Evolutionary conservation across 2,888 invertebrate species (phyloP).

Genomic region (Elysia crispata): DNA sequence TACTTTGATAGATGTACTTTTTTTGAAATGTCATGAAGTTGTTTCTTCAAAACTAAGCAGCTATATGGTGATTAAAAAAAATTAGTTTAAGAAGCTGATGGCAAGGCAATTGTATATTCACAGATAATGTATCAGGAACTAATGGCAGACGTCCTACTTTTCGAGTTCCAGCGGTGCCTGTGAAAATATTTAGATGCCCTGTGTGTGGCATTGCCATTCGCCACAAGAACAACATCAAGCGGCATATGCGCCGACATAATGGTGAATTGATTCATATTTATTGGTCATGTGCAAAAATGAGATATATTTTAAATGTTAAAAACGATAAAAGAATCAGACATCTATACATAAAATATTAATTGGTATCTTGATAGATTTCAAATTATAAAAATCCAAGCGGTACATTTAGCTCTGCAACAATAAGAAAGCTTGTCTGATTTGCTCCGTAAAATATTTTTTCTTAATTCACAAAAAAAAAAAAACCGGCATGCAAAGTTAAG

Average conservation of each 20-base stretch:
- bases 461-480: not conserved
- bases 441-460: constrained; percentile 17
- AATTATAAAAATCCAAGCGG: no score
- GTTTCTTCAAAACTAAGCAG: constrained; percentile 27
- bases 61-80: not conserved
- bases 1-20: no score
- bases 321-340: constrained; percentile 50
- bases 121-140: constrained; percentile 33
- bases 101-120: constrained; percentile 42
- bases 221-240: constrained; percentile 52
- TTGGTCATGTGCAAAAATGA: not conserved
- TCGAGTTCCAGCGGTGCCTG: constrained; percentile 44
- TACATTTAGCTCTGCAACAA: not conserved
- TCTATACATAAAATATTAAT: no score
- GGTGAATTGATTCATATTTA: constrained; percentile 45
- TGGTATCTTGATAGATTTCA: no score
- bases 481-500: constrained; percentile 22
- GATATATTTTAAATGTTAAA: constrained; percentile 54
- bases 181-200: constrained; percentile 48
- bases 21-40: no score
- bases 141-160: constrained; percentile 29
- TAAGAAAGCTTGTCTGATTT: constrained; percentile 46
- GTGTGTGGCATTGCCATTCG: constrained; percentile 48
- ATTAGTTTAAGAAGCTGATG: constrained; percentile 10
- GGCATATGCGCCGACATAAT: constrained; percentile 51